Conservation (phyloP, 2,113 vertebrate genomes). For the Ifrita kowaldi region DNA sequence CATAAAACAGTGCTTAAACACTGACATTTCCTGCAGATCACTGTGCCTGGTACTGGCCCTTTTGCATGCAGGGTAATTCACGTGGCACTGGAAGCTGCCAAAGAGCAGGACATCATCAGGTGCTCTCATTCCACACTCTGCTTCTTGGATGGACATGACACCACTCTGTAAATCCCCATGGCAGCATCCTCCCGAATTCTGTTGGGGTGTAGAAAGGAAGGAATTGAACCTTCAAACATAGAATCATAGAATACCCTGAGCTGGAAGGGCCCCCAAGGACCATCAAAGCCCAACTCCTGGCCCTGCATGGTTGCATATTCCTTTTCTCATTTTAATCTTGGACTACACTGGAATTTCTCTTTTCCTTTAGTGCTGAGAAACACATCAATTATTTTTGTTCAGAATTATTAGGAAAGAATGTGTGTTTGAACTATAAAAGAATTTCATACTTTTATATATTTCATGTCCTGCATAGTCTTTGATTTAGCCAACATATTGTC, state of each 20-base stretch:
- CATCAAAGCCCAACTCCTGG: not conserved
- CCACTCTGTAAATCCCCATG: not conserved
- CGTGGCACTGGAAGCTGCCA: not conserved
- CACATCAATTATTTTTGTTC: not conserved
- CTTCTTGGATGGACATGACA: not conserved
- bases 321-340: not conserved
- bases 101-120: not conserved
- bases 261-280: not conserved
- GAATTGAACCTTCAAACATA: not conserved
- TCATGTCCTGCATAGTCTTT: not conserved
- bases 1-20: not conserved
- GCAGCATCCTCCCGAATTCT: not conserved
- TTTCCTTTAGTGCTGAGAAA: not conserved
- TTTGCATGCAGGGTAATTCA: fast-evolving
- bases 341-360: not conserved
- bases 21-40: not conserved
- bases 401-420: not conserved
- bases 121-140: not conserved
- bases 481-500: not conserved
- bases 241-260: not conserved
- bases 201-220: not conserved
- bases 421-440: not conserved
- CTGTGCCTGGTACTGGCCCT: not conserved
- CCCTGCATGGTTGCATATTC: not conserved
- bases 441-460: not conserved